These are phyloP conservation scores for Chymomyza caudatula DNA, from an alignment of 2,888 invertebrate species.

Conservation along the genomic window DNA sequence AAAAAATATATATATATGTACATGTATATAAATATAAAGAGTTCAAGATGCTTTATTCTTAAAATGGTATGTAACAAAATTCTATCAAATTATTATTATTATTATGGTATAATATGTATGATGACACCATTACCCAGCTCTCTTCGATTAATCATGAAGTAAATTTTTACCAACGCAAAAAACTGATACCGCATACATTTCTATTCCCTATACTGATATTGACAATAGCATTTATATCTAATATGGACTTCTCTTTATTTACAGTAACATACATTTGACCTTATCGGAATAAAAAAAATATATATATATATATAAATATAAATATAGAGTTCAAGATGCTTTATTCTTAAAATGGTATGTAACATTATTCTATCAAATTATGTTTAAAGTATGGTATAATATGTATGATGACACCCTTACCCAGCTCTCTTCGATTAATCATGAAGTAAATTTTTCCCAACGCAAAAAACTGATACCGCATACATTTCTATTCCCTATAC, in stretches of 20 bases:
- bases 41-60: constrained; percentile 6
- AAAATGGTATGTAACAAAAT: not conserved
- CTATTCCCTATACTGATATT: not conserved
- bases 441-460: constrained; percentile 64
- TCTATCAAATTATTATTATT: not conserved
- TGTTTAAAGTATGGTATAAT: not conserved
- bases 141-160: constrained; percentile 67
- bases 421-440: constrained; percentile 70
- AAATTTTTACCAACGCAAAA: constrained; percentile 55
- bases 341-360: constrained; percentile 4
- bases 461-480: constrained; percentile 36
- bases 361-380: not conserved
- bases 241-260: too few relatives aligned
- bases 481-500: not conserved
- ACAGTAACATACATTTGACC: constrained; percentile 3
- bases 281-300: constrained; percentile 7
- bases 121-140: constrained; percentile 66
- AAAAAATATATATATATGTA: not conserved
- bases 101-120: constrained; percentile 1
- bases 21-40: constrained; percentile 18
- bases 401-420: constrained; percentile 49
- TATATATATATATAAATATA: constrained; percentile 14
- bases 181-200: constrained; percentile 36
- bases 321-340: constrained; percentile 7
- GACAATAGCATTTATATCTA: too few relatives aligned